Evolutionary conservation across 1,140 invertebrate species (phyloP), one percentile per base, ranked within the genome.

Genomic region (Nephila pilipes): DNA sequence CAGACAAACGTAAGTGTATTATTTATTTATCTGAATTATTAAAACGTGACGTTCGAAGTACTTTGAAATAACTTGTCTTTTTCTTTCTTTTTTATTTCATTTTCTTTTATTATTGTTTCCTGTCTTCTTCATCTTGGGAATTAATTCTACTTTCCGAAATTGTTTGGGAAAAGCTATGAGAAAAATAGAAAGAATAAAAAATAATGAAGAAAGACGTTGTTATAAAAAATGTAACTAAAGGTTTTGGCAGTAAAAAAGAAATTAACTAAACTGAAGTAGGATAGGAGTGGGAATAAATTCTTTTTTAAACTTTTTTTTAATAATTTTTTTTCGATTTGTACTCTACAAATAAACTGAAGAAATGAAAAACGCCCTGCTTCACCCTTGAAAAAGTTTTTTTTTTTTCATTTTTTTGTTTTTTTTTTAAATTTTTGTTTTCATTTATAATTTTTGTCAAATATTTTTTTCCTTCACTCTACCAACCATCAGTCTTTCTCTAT

Each of bases 1-100:
- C 88, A 22, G 54, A 80, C 38, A 79, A 91, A 79, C 57, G 54
- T n/a, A 69, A 69, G 63, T 69, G 36, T 63, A 79, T 91, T 83
- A 91, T 91, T 90, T 90, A 90, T 90, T 91, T 91, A 81, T 81
- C 79, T 91, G 89, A 91, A 91, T 91, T 83, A 91, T 91, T 91
- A 91, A 91, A 60, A 83, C 79, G 79, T 81, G 75, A 83, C 46
- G 79, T 60, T 80, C 69, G 25, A 46, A 91, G 79, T 83, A 20
- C 55, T 81, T 83, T 81, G 79, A 63, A 88, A 88, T 88, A 88
- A 88, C 63, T 88, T 16, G 58, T 38, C 36, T 88, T 54, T 69
- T 88, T 88, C n/a, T 46, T 20, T 65, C 29, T 25, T 5, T 60
- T 29, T 85, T 54, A 60, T 18, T 63, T 38, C 18, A 10, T 87